A percentile compares a stretch with the other conserved stretches of the same genome.
phyloP scores from a whole-genome alignment of 2,797 vertebrate genomes.

The Xiphorhynchus erythropygius region DNA sequence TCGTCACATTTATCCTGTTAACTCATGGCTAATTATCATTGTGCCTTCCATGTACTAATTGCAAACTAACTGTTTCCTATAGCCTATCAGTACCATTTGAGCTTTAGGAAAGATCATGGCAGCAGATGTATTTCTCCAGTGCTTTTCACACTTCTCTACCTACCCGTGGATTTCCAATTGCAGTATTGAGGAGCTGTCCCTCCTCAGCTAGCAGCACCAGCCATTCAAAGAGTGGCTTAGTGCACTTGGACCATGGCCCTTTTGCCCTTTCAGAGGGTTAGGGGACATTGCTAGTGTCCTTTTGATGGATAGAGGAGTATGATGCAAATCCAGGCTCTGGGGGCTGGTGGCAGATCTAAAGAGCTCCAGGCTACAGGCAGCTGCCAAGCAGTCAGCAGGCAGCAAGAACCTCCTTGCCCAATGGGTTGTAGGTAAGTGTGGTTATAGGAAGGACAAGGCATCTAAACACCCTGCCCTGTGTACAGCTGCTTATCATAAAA shows the following conservation, averaged over 20 bases:
- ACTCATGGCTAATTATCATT: constrained; percentile 37
- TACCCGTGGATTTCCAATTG: neutral
- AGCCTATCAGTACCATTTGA: neutral
- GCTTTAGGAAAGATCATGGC: neutral
- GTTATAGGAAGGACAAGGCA: neutral
- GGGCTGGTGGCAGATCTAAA: neutral
- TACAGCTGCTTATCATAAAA: neutral
- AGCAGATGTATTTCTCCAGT: neutral
- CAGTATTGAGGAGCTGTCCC: accelerated
- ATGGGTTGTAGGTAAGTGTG: neutral
- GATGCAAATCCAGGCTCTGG: neutral
- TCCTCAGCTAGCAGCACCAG: neutral
- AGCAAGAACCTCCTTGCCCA: neutral
- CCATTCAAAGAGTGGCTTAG: accelerated
- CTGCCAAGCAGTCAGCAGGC: accelerated
- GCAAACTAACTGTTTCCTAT: constrained; percentile 5
- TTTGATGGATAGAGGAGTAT: neutral
- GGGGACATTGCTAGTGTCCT: neutral
- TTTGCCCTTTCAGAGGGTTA: neutral
- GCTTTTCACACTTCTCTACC: neutral
- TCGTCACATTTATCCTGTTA: constrained; percentile 31
- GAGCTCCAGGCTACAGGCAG: neutral
- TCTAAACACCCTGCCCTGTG: neutral
- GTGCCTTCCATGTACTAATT: constrained; percentile 45
- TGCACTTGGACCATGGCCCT: neutral